Percentiles rank a stretch among this genome's conserved stretches.
phyloP scores from a whole-genome alignment of 2,797 vertebrate species.

The Gallinago solitaria region DNA sequence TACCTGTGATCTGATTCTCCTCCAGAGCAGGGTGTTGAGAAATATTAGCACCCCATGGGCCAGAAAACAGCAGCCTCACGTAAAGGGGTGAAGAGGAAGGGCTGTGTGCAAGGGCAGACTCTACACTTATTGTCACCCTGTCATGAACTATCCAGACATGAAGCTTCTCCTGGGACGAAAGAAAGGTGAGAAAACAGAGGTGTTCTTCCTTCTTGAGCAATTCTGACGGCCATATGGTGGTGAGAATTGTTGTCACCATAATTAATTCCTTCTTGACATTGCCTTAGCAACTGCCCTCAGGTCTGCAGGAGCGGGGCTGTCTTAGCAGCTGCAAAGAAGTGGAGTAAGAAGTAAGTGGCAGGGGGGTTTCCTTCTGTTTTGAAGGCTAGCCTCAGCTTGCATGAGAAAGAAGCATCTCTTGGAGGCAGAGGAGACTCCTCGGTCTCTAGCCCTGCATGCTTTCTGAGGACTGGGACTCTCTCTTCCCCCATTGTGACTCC shows the following conservation, averaged over 20 bases:
- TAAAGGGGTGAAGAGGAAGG: background rate
- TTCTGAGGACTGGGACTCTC: background rate
- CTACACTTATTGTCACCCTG: background rate
- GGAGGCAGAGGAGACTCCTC: background rate
- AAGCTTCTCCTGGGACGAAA: background rate
- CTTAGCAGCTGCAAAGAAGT: background rate
- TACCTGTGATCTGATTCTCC: background rate
- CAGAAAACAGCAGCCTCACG: background rate
- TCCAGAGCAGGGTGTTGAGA: background rate
- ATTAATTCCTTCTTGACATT: constrained; percentile 4
- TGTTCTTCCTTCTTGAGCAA: background rate
- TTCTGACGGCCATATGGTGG: constrained; percentile 33
- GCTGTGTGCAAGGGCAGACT: background rate
- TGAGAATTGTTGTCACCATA: background rate
- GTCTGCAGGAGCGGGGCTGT: background rate
- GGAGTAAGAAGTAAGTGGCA: background rate
- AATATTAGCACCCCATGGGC: background rate
- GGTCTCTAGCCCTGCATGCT: background rate
- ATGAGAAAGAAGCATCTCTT: background rate
- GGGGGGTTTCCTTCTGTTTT: background rate
- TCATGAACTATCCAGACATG: background rate
- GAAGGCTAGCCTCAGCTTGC: background rate
- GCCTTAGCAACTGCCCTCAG: background rate
- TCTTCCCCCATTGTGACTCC: background rate
- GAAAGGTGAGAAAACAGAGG: constrained; percentile 10